Percentiles rank a stretch among this genome's conserved stretches.
These are phyloP conservation scores for Zeuzera pyrina DNA, from an alignment of 2,888 invertebrate genomes.

Conservation along the genomic window DNA sequence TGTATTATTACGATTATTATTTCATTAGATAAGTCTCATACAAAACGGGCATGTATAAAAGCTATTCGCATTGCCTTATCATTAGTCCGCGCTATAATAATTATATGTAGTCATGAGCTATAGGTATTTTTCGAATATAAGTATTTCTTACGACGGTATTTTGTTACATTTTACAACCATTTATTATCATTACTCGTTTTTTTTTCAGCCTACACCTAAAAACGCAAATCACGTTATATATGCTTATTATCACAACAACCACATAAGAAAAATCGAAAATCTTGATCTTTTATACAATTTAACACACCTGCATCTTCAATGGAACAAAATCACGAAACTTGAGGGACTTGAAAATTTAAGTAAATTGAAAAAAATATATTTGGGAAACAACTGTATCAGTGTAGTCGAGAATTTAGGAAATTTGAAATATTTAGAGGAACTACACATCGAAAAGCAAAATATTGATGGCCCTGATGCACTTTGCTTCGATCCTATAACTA, in stretches of 20 bases:
- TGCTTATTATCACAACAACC: constrained; percentile 87
- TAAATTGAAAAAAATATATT: constrained; percentile 84
- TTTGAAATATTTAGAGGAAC: constrained; percentile 73
- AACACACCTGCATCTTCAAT: constrained; percentile 81
- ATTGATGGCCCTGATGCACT: constrained; percentile 69
- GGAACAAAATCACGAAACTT: constrained; percentile 82
- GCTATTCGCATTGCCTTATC: too few relatives aligned
- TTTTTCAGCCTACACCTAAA: constrained; percentile 47
- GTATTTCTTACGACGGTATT: too few relatives aligned
- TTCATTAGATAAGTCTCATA: too few relatives aligned
- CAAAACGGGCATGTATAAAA: too few relatives aligned
- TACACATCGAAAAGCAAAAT: constrained; percentile 79
- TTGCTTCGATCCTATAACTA: constrained; percentile 78
- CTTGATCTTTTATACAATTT: constrained; percentile 76
- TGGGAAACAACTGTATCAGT: constrained; percentile 78
- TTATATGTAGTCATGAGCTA: too few relatives aligned
- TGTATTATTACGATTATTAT: too few relatives aligned
- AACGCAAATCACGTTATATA: constrained; percentile 65
- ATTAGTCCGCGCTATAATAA: too few relatives aligned
- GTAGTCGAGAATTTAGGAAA: constrained; percentile 80
- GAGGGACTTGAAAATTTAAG: constrained; percentile 75
- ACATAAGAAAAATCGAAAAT: constrained; percentile 81
- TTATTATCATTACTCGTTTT: too few relatives aligned
- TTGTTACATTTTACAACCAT: too few relatives aligned
- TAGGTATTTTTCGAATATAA: too few relatives aligned